phyloP scores from a whole-genome alignment of 64 coral and sea anemone genomes.

The Cladopsammia gracilis region DNA sequence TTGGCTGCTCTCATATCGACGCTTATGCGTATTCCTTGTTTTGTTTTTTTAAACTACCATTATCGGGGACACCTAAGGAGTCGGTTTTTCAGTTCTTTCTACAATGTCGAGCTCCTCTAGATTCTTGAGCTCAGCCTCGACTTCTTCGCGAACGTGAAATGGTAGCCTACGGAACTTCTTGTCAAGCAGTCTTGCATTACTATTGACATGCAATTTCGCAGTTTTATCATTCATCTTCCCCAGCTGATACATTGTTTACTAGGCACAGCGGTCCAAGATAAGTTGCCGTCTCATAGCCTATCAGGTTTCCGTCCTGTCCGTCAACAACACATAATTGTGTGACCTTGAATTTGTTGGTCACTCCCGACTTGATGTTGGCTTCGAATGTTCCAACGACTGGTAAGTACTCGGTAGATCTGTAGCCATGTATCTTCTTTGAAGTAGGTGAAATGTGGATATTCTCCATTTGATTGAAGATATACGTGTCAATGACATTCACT shows the following conservation, averaged over 20 bases:
- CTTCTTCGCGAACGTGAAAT: conserved; percentile 33
- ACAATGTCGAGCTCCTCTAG: too few species aligned
- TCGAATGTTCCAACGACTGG: neutral
- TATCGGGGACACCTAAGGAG: too few species aligned
- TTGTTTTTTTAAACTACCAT: conserved; percentile 72
- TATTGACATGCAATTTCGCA: conserved; percentile 40
- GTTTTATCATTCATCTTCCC: too few species aligned
- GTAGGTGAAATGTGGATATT: neutral
- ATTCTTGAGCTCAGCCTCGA: conserved; percentile 16
- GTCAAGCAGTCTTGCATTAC: neutral
- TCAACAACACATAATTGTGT: conserved; percentile 29
- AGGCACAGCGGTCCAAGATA: too few species aligned
- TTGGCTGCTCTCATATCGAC: too few species aligned
- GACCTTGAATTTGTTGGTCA: neutral
- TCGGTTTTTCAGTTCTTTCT: too few species aligned
- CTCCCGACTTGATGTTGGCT: neutral
- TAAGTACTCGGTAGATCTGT: too few species aligned
- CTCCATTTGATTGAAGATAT: neutral
- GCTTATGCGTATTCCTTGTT: neutral
- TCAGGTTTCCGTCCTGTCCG: conserved; percentile 2
- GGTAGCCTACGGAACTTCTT: conserved; percentile 13
- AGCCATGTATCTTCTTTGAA: neutral
- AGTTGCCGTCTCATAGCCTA: neutral
- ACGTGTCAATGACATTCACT: conserved; percentile 39
- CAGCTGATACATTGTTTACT: neutral